Evolutionary conservation across 1,140 invertebrate species (phyloP).

Genomic region (Orchesella cincta): DNA sequence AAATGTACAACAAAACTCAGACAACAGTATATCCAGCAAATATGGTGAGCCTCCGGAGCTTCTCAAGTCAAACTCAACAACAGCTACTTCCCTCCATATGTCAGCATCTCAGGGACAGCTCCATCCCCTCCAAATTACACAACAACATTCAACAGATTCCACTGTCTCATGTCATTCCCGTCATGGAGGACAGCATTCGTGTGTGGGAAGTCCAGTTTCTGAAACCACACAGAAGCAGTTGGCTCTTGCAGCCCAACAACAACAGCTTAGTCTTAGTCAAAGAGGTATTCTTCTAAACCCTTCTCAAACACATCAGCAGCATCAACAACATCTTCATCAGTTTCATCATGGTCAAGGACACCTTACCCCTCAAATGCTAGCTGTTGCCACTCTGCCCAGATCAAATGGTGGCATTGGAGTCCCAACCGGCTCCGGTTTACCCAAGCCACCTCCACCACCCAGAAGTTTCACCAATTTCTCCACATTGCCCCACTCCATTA

Average conservation of each 20-base stretch:
- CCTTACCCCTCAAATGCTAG: slow-evolving; percentile 21
- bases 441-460: slow-evolving; percentile 41
- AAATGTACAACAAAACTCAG: slow-evolving; percentile 20
- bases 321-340: slow-evolving; percentile 30
- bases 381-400: slow-evolving; percentile 43
- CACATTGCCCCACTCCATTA: slow-evolving; percentile 39
- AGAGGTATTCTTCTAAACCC: slow-evolving; percentile 37
- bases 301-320: slow-evolving; percentile 30
- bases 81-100: slow-evolving; percentile 44
- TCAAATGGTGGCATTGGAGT: slow-evolving; percentile 38
- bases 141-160: slow-evolving; percentile 33
- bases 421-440: background rate
- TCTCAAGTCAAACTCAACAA: slow-evolving; percentile 48
- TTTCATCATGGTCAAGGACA: slow-evolving; percentile 4
- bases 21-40: slow-evolving; percentile 29
- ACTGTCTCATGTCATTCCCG: slow-evolving; percentile 6
- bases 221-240: background rate
- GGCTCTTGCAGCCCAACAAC: slow-evolving; percentile 1
- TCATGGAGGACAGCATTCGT: slow-evolving; percentile 32
- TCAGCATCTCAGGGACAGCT: slow-evolving; percentile 26
- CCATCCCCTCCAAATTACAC: slow-evolving; percentile 14
- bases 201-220: background rate
- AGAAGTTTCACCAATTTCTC: slow-evolving; percentile 44
- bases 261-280: slow-evolving; percentile 34
- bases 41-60: slow-evolving; percentile 49